A percentile compares a stretch with the other conserved stretches of the same genome.
phyloP scores from a whole-genome alignment of 2,888 invertebrate species.

The Temnothorax ravouxi region DNA sequence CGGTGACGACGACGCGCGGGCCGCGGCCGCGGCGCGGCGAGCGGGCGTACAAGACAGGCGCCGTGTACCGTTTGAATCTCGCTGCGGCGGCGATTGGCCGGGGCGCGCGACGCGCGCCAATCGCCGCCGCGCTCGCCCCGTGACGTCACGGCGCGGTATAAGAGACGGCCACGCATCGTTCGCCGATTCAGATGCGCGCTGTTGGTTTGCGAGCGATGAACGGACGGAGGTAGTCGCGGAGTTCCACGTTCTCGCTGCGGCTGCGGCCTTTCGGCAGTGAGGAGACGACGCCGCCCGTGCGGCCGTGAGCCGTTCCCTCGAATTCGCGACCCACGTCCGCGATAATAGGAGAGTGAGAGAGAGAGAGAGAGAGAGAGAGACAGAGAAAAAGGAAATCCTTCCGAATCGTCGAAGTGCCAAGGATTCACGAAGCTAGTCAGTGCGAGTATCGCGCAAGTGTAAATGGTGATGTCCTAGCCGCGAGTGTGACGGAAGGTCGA shows the following conservation, averaged over 20 bases:
- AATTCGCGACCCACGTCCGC: background rate
- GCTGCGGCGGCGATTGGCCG: constrained; percentile 85
- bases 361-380: background rate
- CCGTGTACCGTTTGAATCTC: constrained; percentile 76
- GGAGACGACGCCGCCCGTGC: constrained; percentile 65
- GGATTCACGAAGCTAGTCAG: constrained; percentile 81
- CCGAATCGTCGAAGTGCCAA: constrained; percentile 64
- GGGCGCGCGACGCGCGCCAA: constrained; percentile 73
- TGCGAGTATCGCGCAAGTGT: constrained; percentile 60
- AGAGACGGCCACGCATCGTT: constrained; percentile 76
- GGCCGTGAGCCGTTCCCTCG: constrained; percentile 57
- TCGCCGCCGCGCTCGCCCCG: constrained; percentile 67
- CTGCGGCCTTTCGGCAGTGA: constrained; percentile 74
- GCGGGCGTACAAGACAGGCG: constrained; percentile 48
- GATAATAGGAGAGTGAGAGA: background rate
- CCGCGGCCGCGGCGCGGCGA: constrained; percentile 42
- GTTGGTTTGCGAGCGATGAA: constrained; percentile 78
- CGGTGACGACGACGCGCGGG: constrained; percentile 65
- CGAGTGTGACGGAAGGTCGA: constrained; percentile 28
- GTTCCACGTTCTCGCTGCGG: constrained; percentile 60
- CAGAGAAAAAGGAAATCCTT: background rate
- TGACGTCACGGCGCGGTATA: constrained; percentile 83
- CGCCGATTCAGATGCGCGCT: constrained; percentile 81
- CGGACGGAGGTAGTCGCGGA: constrained; percentile 77
- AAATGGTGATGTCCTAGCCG: constrained; percentile 44